phyloP scores from a whole-genome alignment of 2,113 vertebrate genomes.

The Tyrannus savana region DNA sequence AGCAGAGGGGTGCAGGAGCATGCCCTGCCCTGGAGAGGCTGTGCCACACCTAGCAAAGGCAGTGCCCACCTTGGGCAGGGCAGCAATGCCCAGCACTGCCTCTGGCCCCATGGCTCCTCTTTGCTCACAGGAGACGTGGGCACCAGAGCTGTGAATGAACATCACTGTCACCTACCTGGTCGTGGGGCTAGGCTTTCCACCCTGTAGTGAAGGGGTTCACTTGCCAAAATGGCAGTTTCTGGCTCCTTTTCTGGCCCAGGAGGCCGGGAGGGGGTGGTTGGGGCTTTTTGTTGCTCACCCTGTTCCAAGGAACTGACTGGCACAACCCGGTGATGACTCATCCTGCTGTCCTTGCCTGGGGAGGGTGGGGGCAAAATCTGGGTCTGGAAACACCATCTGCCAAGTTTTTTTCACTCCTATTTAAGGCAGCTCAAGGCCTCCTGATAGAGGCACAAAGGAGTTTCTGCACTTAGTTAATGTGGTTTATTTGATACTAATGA shows the following conservation, averaged over 20 bases:
- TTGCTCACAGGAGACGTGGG: background rate
- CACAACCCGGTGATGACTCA: background rate
- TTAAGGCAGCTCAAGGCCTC: background rate
- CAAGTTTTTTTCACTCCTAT: background rate
- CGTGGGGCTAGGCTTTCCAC: background rate
- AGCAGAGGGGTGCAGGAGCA: background rate
- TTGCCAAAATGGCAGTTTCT: background rate
- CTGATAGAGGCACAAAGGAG: background rate
- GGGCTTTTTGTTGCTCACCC: background rate
- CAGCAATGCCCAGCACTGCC: accelerated
- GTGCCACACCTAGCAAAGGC: background rate
- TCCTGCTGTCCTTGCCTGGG: background rate
- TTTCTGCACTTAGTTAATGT: background rate
- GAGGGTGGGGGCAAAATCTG: background rate
- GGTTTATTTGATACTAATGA: background rate
- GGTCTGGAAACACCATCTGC: background rate
- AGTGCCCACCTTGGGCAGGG: background rate
- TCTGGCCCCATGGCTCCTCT: background rate
- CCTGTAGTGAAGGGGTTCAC: accelerated
- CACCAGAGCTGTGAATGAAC: background rate
- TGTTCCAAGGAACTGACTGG: background rate
- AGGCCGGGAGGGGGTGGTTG: background rate
- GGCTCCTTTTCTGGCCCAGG: background rate
- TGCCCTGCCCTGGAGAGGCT: background rate
- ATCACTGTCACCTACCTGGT: accelerated